Percentiles rank a stretch among this genome's conserved stretches.
phyloP scores from a whole-genome alignment of 2,113 vertebrate genomes.

The Phainopepla nitens region DNA sequence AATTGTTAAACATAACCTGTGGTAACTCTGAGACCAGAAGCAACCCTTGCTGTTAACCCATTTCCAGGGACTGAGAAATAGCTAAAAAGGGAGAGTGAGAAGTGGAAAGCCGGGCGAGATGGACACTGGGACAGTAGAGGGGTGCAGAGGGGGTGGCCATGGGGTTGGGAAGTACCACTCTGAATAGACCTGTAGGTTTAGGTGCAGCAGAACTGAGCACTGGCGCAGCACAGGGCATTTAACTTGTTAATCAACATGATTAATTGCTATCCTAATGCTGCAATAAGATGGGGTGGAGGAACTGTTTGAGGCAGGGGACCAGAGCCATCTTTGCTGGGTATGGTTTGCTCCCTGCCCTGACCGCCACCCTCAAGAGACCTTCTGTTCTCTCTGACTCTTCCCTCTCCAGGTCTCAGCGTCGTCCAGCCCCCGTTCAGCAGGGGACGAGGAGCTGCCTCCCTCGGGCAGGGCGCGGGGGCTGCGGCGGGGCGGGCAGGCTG shows the following conservation, averaged over 20 bases:
- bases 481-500: not conserved
- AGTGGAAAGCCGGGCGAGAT: not conserved
- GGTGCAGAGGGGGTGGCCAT: not conserved
- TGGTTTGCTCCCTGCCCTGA: not conserved
- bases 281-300: not conserved
- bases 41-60: not conserved
- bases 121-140: not conserved
- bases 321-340: not conserved
- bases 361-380: not conserved
- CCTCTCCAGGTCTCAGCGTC: conserved; percentile 66
- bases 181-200: not conserved
- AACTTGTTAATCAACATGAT: not conserved
- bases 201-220: not conserved
- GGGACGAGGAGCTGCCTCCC: conserved; percentile 43
- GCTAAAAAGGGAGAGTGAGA: not conserved
- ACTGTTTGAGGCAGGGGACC: not conserved
- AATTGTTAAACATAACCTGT: not conserved
- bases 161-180: not conserved
- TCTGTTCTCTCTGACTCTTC: not conserved
- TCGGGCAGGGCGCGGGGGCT: conserved; percentile 73
- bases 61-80: not conserved
- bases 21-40: not conserved
- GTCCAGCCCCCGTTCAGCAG: not conserved
- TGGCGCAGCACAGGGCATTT: not conserved
- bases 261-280: not conserved